Evolutionary conservation across 1,140 invertebrate species (phyloP), one percentile per base, ranked within the genome.

Genomic region (Homalodisca vitripennis): DNA sequence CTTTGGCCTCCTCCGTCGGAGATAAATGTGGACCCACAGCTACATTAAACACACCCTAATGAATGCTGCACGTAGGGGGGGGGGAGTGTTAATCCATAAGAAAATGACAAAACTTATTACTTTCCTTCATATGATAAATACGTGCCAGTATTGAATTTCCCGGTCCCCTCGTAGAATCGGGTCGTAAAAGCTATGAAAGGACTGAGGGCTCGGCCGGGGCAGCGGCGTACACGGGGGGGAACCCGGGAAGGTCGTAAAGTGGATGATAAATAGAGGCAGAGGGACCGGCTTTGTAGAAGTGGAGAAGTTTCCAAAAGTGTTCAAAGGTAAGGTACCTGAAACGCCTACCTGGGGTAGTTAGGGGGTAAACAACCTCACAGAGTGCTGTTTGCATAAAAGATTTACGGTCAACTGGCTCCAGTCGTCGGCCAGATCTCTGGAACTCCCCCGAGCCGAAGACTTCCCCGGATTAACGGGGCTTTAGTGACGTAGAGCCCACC

Each of bases 111-210:
- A 51, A 51, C 48, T 51, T 51, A 51, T 51, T 51, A 51, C 48
- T 51, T n/a, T 51, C 48, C 48, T 51, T 51, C 48, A 51, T 51
- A 51, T 51, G 48, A 51, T 51, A 51, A 51, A 51, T 51, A 51
- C 48, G 48, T 51, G 2, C 3, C 48, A n/a, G 48, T 51, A 51
- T 51, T 51, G 48, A 51, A 51, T 51, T 3, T 51, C 34, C 34
- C 48, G 48, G 22, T 22, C 48, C 48, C 48, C 2, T 3, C 48
- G 14, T 20, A 20, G 17, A 6, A 6, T 6, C 6, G 22, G 48
- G 48, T 51, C 48, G 48, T 51, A 51, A 51, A n/a, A 51, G 14
- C 48, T 51, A 51, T 51, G 48, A 51, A 51, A 22, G 48, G 17
- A 14, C 17, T 41, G 6, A 17, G 34, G 34, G 34, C 34, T 41